Evolutionary conservation across 2,113 vertebrate species (phyloP).

Genomic region (Microtus oregoni): DNA sequence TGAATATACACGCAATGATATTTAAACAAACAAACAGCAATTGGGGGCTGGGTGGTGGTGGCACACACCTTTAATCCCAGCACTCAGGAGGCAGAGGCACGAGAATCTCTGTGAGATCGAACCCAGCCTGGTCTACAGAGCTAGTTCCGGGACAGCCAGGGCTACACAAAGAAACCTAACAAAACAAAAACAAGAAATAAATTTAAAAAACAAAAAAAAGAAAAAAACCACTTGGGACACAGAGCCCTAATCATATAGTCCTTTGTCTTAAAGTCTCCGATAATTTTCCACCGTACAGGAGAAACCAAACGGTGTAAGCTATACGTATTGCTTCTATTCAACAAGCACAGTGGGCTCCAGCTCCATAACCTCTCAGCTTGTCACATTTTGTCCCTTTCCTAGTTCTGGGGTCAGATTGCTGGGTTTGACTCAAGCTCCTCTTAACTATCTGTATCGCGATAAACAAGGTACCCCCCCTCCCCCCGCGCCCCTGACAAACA

Average conservation of each 20-base stretch:
- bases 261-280: not conserved
- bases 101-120: too few species aligned
- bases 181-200: too few species aligned
- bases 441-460: not conserved
- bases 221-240: not conserved
- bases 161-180: too few species aligned
- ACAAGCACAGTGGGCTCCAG: not conserved
- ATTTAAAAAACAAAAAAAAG: not conserved
- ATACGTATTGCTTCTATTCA: not conserved
- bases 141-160: too few species aligned
- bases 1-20: not conserved
- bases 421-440: not conserved
- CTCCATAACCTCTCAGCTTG: not conserved
- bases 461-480: not conserved
- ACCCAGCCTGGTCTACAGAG: too few species aligned
- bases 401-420: not conserved
- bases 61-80: too few species aligned
- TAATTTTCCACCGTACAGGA: conserved; percentile 19
- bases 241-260: not conserved
- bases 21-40: not conserved
- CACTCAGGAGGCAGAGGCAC: too few species aligned
- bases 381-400: not conserved
- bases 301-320: not conserved
- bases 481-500: too few species aligned
- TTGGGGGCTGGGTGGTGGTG: too few species aligned